phyloP scores from a whole-genome alignment of 1,140 invertebrate species.

The Stenopsyche tienmushanensis region DNA sequence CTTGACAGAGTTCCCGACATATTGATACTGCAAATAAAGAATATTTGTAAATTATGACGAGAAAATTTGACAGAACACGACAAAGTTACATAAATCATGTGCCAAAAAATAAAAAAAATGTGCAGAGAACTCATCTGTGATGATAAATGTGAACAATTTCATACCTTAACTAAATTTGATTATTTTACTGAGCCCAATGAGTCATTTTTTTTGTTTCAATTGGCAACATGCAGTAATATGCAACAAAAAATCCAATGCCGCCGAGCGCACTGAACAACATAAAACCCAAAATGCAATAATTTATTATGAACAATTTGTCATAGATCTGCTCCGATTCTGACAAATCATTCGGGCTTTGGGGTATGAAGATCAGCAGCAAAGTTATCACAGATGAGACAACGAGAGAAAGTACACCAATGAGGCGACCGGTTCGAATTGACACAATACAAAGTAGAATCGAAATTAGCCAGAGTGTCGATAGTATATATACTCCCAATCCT shows the following conservation, averaged over 20 bases:
- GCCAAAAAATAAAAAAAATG: slow-evolving; percentile 1
- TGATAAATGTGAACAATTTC: background rate
- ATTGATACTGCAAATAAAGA: slow-evolving; percentile 17
- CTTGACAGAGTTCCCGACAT: slow-evolving; percentile 51
- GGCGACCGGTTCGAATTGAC: slow-evolving; percentile 50
- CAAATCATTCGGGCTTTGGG: slow-evolving; percentile 45
- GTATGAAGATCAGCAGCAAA: slow-evolving; percentile 45
- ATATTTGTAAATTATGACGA: background rate
- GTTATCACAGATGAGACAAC: slow-evolving; percentile 45
- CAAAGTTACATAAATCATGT: slow-evolving; percentile 5
- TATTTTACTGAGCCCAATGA: slow-evolving; percentile 44
- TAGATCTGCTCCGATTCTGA: slow-evolving; percentile 47
- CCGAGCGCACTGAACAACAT: slow-evolving; percentile 45
- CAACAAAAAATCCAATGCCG: slow-evolving; percentile 45
- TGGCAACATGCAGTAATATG: slow-evolving; percentile 47
- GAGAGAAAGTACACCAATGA: slow-evolving; percentile 47
- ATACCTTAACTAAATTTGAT: background rate
- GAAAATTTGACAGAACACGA: background rate
- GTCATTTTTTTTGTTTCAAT: slow-evolving; percentile 48
- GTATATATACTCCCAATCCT: slow-evolving; percentile 50
- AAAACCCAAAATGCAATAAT: slow-evolving; percentile 46
- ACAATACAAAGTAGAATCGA: slow-evolving; percentile 49
- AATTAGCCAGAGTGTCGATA: slow-evolving; percentile 49
- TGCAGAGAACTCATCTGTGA: background rate
- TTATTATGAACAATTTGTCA: slow-evolving; percentile 47